Percentiles rank a stretch among this genome's conserved stretches.
These are phyloP conservation scores for Austrofundulus limnaeus DNA, from an alignment of 2,113 vertebrate genomes.

Conservation along the genomic window DNA sequence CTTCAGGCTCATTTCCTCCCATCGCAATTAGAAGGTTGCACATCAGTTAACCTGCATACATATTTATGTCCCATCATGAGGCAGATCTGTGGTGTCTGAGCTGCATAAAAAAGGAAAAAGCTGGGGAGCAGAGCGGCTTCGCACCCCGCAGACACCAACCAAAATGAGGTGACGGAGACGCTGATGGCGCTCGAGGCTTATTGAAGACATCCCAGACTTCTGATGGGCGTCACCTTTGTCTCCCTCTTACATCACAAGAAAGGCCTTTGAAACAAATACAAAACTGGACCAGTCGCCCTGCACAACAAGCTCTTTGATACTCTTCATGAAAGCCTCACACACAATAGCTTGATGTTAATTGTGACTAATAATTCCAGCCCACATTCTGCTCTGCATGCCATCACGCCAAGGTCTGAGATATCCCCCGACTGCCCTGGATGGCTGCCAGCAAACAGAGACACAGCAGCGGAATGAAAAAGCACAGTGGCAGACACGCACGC, in stretches of 20 bases:
- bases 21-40: slow-evolving; percentile 60
- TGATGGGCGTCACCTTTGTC: slow-evolving; percentile 48
- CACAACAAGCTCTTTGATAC: slow-evolving; percentile 48
- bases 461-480: slow-evolving; percentile 54
- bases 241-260: slow-evolving; percentile 30
- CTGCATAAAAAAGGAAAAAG: slow-evolving; percentile 6
- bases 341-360: slow-evolving; percentile 71
- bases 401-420: slow-evolving; percentile 28
- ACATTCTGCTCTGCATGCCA: slow-evolving; percentile 7
- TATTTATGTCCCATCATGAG: slow-evolving; percentile 68
- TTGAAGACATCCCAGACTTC: slow-evolving; percentile 19
- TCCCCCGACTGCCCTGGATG: slow-evolving; percentile 54
- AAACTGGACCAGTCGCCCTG: slow-evolving; percentile 46
- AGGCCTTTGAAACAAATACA: slow-evolving; percentile 56
- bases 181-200: slow-evolving; percentile 18
- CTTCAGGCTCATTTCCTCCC: slow-evolving; percentile 49
- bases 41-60: slow-evolving; percentile 70
- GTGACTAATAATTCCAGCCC: slow-evolving; percentile 66
- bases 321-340: slow-evolving; percentile 37
- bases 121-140: slow-evolving; percentile 11
- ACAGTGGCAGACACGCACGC: slow-evolving; percentile 29
- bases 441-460: slow-evolving; percentile 50
- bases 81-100: slow-evolving; percentile 29
- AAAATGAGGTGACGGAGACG: slow-evolving; percentile 8
- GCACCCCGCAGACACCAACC: slow-evolving; percentile 25